Conservation (phyloP, 2,797 vertebrate genomes). For the Melanotaenia nigrans region DNA sequence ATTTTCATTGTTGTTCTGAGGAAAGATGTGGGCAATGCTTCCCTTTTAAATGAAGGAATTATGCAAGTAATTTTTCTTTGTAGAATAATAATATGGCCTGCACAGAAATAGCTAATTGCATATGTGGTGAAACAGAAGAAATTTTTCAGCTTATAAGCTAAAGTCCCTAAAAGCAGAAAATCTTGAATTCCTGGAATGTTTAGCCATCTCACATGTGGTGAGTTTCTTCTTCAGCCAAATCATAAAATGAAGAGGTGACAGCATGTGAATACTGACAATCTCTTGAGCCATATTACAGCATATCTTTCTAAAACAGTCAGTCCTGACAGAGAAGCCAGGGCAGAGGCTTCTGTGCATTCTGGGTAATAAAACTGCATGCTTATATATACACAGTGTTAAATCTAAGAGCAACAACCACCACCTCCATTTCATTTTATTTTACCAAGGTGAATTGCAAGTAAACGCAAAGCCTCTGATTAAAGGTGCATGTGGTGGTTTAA, state of each 20-base stretch:
- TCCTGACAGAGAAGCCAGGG: background rate
- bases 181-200: slow-evolving; percentile 20
- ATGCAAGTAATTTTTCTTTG: background rate
- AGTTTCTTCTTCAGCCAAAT: slow-evolving; percentile 11
- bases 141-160: background rate
- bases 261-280: slow-evolving; percentile 41
- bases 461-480: slow-evolving; percentile 39
- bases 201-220: slow-evolving; percentile 5
- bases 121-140: slow-evolving; percentile 8
- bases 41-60: background rate
- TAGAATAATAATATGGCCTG: too few species aligned
- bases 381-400: slow-evolving; percentile 20
- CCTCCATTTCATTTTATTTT: slow-evolving; percentile 48
- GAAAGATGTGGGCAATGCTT: slow-evolving; percentile 19
- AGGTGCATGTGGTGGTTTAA: slow-evolving; percentile 37
- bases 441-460: slow-evolving; percentile 63
- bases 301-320: slow-evolving; percentile 15
- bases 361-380: slow-evolving; percentile 18
- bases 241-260: slow-evolving; percentile 30
- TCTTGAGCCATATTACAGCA: slow-evolving; percentile 15
- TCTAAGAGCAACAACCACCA: slow-evolving; percentile 28
- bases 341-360: background rate
- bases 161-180: slow-evolving; percentile 10
- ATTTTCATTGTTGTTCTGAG: slow-evolving; percentile 58
- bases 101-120: background rate